Evolutionary conservation across 2,113 vertebrate species (phyloP), one percentile per base, ranked within the genome.

Genomic region (Passer domesticus): DNA sequence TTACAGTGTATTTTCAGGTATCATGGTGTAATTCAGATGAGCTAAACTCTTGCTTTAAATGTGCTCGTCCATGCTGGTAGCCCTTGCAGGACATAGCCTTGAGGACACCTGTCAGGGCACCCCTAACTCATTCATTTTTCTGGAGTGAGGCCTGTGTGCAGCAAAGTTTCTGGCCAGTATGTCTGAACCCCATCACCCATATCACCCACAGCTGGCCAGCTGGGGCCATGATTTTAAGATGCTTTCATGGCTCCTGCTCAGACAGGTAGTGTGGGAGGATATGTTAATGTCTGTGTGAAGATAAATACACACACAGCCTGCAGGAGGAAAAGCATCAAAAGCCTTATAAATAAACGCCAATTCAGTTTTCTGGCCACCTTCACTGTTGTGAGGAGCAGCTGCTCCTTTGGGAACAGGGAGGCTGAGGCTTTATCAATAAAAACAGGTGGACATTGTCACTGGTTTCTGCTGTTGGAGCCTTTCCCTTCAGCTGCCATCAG

Each of bases 91-190:
- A 56, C 44, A 41, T 27, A 90, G 44, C 35, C 21, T 63, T 52
- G 31, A 33, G 41, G 22, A 59, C 28, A 15, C 11, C 23, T 44
- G 9, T 28, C 52, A 43, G 37, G 50, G 37, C 30, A 41, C 15
- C 16, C 56, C 23, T 10, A 39, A 35, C 23, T 73, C 30, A 3
- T 13, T 30, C 3, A 1, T 52, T 31, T 73, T 62, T 49, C 35
- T 56, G 8, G 39, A 63, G 15, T 2, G 74, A 73, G n/a, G n/a
- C 49, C 68, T 64, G 20, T 31, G 64, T 7, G 3, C 50, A 69
- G 58, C 31, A 14, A 83, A 52, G 41, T 33, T 88, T 25, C 90
- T 76, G 6, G 13, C 8, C 4, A 0, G 0, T 0, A 6, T 15
- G 37, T 30, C 39, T 37, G 11, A 74, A 24, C 35, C 50, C 3